Evolutionary conservation across 2,113 vertebrate species (phyloP).

Genomic region (Sarotherodon lohbergeri): DNA sequence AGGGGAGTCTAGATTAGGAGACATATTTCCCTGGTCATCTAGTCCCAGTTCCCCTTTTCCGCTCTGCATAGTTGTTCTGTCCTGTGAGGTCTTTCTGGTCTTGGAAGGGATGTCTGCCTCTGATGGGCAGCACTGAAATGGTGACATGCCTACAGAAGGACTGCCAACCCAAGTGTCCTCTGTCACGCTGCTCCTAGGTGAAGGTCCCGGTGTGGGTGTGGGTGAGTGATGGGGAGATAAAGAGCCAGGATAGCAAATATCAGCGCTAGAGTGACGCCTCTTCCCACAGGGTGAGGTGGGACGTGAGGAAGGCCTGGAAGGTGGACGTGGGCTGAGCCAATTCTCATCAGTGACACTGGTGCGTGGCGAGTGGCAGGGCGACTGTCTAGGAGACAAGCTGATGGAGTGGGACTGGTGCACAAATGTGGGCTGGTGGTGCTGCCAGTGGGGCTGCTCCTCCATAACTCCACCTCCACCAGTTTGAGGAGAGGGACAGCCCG

Average conservation of each 20-base stretch:
- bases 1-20: slow-evolving; percentile 85
- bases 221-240: slow-evolving; percentile 95
- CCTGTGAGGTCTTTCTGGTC: slow-evolving; percentile 95
- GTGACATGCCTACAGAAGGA: slow-evolving; percentile 79
- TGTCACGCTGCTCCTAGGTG: slow-evolving; percentile 91
- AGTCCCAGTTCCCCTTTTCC: slow-evolving; percentile 85
- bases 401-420: slow-evolving; percentile 81
- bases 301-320: slow-evolving; percentile 90
- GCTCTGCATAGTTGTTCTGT: slow-evolving; percentile 81
- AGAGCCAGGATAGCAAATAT: slow-evolving; percentile 88
- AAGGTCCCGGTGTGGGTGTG: slow-evolving; percentile 89
- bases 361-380: slow-evolving; percentile 94
- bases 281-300: slow-evolving; percentile 97
- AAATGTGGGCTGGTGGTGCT: slow-evolving; percentile 83
- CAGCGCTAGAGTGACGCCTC: slow-evolving; percentile 94
- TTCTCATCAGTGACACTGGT: slow-evolving; percentile 97
- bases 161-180: slow-evolving; percentile 91
- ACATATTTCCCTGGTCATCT: slow-evolving; percentile 85
- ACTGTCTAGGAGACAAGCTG: slow-evolving; percentile 87
- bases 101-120: slow-evolving; percentile 96
- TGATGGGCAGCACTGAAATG: slow-evolving; percentile 87
- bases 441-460: slow-evolving; percentile 73
- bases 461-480: slow-evolving; percentile 79
- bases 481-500: slow-evolving; percentile 86
- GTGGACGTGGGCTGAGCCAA: slow-evolving; percentile 92